Evolutionary conservation across 2,888 invertebrate species (phyloP).

Genomic region (Andrena fulva): DNA sequence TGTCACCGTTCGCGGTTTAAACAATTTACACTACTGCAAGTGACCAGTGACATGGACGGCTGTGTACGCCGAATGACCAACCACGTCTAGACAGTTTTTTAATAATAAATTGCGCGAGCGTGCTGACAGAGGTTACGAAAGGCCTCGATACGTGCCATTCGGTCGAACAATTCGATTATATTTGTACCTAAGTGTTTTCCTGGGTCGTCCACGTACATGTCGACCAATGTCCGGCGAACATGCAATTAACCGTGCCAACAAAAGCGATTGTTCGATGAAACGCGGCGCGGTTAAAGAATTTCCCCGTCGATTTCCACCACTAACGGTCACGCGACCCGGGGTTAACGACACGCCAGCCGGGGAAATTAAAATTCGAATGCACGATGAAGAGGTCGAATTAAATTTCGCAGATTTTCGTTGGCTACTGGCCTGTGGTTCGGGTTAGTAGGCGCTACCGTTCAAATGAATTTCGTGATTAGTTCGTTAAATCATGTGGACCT

Average conservation of each 20-base stretch:
- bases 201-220: conserved; percentile 23
- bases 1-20: too few relatives aligned
- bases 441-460: background rate
- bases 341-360: conserved; percentile 8
- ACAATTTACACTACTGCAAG: too few relatives aligned
- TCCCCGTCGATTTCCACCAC: conserved; percentile 21
- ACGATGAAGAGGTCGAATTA: conserved; percentile 10
- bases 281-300: conserved; percentile 43
- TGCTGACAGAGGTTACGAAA: background rate
- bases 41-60: too few relatives aligned
- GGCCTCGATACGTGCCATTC: conserved; percentile 25
- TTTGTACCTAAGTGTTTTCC: conserved; percentile 17
- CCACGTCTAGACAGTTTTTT: background rate
- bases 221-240: conserved; percentile 24
- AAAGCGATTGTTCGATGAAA: conserved; percentile 38
- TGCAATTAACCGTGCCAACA: conserved; percentile 52
- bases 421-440: background rate
- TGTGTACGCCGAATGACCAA: background rate
- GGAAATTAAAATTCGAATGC: conserved; percentile 24
- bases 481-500: conserved; percentile 9
- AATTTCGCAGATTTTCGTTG: conserved; percentile 25
- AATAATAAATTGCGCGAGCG: background rate
- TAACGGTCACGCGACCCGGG: conserved; percentile 7
- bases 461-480: conserved; percentile 23
- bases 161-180: conserved; percentile 34